Evolutionary conservation across 2,113 vertebrate species (phyloP), one percentile per base, ranked within the genome.

Genomic region (Hemichromis elongatus): DNA sequence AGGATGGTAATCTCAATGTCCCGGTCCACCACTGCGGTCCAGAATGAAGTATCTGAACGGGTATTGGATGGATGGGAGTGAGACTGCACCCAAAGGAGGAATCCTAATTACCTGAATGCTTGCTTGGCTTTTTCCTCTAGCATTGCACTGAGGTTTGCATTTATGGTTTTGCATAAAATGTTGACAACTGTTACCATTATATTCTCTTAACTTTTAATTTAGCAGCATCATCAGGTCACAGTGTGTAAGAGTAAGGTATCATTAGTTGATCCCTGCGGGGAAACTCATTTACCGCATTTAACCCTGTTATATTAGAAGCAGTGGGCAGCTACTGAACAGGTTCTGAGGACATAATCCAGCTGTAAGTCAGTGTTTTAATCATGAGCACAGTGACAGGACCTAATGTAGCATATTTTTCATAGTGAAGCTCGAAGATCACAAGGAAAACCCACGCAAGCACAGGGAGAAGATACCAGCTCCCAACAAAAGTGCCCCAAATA

Each of bases 391-490:
- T 1, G 45, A 52, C 70, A 75, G 45, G 24, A 13, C 16, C 2
- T 75, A 52, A 75, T 8, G 16, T 52, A n/a, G 45, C 45, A 33
- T 33, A 26, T 52, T 75, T 52, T 52, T 52, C 26, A 52, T 52
- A 50, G 70, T 75, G 70, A 52, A 75, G 28, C 1, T 0, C 10
- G 0, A 26, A 33, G 70, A 26, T 50, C 26, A 0, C 26, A 13
- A 16, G 26, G 10, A 75, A 13, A 75, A 75, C 0, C 70, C 0
- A 5, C 45, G 33, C 45, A 52, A 75, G 26, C 26, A 50, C 70
- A 30, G 70, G 42, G 26, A 50, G 45, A 75, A 30, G 70, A 75
- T 33, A 19, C 70, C 26, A 75, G 13, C 70, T 52, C 45, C 0
- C 8, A 75, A 52, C 26, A n/a, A 30, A 75, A 52, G 26, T 30